Percentiles rank a stretch among this genome's conserved stretches.
phyloP scores from a whole-genome alignment of 2,888 invertebrate species.

The Nycteola revayana region DNA sequence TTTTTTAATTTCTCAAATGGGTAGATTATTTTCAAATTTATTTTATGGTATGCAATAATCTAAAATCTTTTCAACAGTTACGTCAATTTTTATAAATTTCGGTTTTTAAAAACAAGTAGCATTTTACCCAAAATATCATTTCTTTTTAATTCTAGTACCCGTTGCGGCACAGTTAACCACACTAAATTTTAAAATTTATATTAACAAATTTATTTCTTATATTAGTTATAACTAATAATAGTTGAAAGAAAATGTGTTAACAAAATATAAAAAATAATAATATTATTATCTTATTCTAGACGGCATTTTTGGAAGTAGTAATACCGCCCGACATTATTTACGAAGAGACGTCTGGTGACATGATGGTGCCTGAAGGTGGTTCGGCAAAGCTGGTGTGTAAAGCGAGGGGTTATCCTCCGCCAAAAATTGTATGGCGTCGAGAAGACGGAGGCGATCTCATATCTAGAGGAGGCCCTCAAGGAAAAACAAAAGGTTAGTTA shows the following conservation, averaged over 20 bases:
- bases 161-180: no score
- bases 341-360: constrained; percentile 95
- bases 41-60: no score
- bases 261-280: not conserved
- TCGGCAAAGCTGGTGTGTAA: constrained; percentile 93
- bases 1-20: no score
- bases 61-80: no score
- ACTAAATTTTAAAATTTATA: no score
- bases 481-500: constrained; percentile 87
- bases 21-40: no score
- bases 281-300: constrained; percentile 81
- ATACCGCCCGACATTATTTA: constrained; percentile 95
- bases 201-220: no score
- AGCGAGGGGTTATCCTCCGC: constrained; percentile 92
- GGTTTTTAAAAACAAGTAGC: no score
- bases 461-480: constrained; percentile 86
- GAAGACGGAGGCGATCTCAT: constrained; percentile 93
- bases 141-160: no score
- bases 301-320: constrained; percentile 94
- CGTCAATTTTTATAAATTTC: no score
- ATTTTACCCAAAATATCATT: no score
- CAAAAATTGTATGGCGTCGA: constrained; percentile 92
- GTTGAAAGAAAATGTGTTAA: not conserved
- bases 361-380: constrained; percentile 97
- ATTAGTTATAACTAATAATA: no score